These are phyloP conservation scores for Pollachius pollachius DNA, from an alignment of 2,113 vertebrate genomes.

Conservation along the genomic window DNA sequence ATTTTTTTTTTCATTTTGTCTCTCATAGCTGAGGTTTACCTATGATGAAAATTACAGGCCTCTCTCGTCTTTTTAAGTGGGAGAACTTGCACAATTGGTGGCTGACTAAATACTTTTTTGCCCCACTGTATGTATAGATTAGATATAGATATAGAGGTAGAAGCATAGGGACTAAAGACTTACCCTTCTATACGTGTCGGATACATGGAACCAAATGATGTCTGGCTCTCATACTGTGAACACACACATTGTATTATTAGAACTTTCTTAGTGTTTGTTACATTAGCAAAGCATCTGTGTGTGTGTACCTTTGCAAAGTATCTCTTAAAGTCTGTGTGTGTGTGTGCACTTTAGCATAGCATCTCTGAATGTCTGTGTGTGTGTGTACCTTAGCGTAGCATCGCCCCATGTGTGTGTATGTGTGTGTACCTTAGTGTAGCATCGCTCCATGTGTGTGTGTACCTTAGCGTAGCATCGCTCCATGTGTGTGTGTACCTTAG, in stretches of 20 bases:
- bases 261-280: neutral
- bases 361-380: constrained; percentile 85
- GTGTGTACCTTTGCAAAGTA: too few species aligned
- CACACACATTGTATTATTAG: neutral
- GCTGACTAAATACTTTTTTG: too few species aligned
- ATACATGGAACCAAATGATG: constrained; percentile 91
- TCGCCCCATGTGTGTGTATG: too few species aligned
- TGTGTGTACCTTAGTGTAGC: constrained; percentile 83
- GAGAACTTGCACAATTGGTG: too few species aligned
- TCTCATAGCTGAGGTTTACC: too few species aligned
- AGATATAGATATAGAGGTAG: neutral
- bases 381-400: too few species aligned
- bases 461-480: constrained; percentile 90
- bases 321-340: too few species aligned
- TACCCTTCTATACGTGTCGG: constrained; percentile 91
- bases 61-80: too few species aligned
- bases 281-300: neutral
- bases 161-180: constrained; percentile 39
- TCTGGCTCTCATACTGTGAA: constrained; percentile 87
- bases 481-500: too few species aligned
- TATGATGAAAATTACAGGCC: too few species aligned
- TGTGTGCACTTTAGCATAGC: constrained; percentile 83
- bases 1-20: too few species aligned
- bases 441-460: constrained; percentile 91
- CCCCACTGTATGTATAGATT: too few species aligned